Percentiles rank a stretch among this genome's conserved stretches.
Evolutionary conservation across 2,113 vertebrate species (phyloP).

Genomic region (Sinocyclocheilus grahami): DNA sequence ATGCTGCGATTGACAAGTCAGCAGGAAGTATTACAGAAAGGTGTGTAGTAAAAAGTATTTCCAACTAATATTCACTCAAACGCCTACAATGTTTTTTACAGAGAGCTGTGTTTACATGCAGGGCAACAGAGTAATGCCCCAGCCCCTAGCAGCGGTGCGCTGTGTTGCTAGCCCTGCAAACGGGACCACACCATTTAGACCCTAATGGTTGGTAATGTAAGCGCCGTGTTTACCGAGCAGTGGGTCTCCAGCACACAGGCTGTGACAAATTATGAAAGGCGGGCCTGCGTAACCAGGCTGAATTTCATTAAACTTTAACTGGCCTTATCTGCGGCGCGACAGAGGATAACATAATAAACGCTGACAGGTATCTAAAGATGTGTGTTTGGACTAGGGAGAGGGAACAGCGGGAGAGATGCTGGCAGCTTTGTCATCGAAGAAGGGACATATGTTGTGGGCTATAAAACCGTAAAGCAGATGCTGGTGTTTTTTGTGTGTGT

Average conservation of each 20-base stretch:
- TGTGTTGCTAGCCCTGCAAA: slow-evolving; percentile 49
- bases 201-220: slow-evolving; percentile 77
- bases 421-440: slow-evolving; percentile 74
- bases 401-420: slow-evolving; percentile 68
- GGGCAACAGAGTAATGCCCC: slow-evolving; percentile 54
- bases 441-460: slow-evolving; percentile 71
- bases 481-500: slow-evolving; percentile 61
- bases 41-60: not conserved
- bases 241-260: slow-evolving; percentile 73
- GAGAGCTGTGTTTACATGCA: slow-evolving; percentile 38
- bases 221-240: slow-evolving; percentile 77
- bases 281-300: slow-evolving; percentile 74
- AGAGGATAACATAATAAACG: slow-evolving; percentile 79
- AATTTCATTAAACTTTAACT: slow-evolving; percentile 81
- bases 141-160: slow-evolving; percentile 61
- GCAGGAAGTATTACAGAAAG: slow-evolving; percentile 2
- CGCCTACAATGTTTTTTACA: slow-evolving; percentile 34
- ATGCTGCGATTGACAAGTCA: not conserved
- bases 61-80: slow-evolving; percentile 15
- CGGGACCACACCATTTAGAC: slow-evolving; percentile 69
- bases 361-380: slow-evolving; percentile 75
- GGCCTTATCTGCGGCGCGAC: slow-evolving; percentile 70
- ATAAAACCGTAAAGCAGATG: slow-evolving; percentile 78
- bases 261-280: slow-evolving; percentile 81
- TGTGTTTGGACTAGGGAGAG: slow-evolving; percentile 71